Evolutionary conservation across 2,797 vertebrate species (phyloP).

Genomic region (Tamandua tetradactyla): DNA sequence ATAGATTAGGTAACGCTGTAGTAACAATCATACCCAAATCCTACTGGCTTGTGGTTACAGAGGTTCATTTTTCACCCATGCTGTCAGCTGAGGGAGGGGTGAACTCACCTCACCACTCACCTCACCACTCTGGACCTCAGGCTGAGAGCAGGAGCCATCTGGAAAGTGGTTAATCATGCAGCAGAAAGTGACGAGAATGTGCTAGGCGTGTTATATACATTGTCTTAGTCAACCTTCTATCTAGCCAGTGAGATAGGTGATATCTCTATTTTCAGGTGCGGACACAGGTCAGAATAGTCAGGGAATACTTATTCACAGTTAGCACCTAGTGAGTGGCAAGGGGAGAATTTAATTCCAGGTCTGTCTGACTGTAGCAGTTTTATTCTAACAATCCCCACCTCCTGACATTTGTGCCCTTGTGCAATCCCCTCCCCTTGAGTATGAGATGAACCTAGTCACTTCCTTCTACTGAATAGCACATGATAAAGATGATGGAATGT

Average conservation of each 20-base stretch:
- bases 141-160: neutral
- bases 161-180: neutral
- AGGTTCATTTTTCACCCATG: neutral
- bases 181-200: neutral
- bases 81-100: neutral
- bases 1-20: neutral
- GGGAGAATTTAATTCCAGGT: neutral
- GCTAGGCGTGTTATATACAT: neutral
- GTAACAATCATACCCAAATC: neutral
- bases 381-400: neutral
- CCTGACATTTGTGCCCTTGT: neutral
- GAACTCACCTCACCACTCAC: neutral
- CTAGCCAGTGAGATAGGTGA: neutral
- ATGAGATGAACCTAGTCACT: neutral
- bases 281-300: neutral
- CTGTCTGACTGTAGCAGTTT: neutral
- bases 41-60: neutral
- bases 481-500: neutral
- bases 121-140: neutral
- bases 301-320: neutral
- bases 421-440: neutral
- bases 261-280: neutral
- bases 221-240: neutral
- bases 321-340: neutral
- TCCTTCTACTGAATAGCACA: neutral